Evolutionary conservation across 2,888 invertebrate species (phyloP), one percentile per base, ranked within the genome.

Genomic region (Drosophila gaucha): DNA sequence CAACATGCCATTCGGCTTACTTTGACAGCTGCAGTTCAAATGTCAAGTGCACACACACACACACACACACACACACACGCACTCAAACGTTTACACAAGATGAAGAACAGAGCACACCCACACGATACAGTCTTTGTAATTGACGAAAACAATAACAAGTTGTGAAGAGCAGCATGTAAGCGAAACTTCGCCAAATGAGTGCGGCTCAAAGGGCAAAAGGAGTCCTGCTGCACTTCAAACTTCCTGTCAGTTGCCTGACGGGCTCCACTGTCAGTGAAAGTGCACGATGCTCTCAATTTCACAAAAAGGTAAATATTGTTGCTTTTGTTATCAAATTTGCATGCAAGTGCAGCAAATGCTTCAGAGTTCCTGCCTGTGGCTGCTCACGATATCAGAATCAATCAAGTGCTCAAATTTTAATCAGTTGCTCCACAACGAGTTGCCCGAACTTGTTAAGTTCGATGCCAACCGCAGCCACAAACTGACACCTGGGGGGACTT

Each of bases 91-190:
- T 14, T 38, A 24, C 50, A n/a, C 38, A 30, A 24, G 44, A 20
- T 18, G 22, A 14, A 41, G 30, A 9, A 62, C 44, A 26, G 18
- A 26, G 38, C 44, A 36, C 46, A 28, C 41, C 35, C 55, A 54
- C 64, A 60, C 51, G 58, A 66, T 66, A 70, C 63, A 51, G 67
- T 38, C 75, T 64, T 74, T 80, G 80, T 73, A 86, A 80, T 78
- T 78, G 82, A 80, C 60, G 74, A 80, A 86, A 88, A 88, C 86
- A 88, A 86, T 80, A 88, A 83, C 82, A 83, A 76, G 65, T 78
- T 67, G 58, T 68, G 72, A 78, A 85, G 78, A 72, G 68, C 68
- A 78, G 77, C 68, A 67, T 75, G 74, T 80, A 78, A 78, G 60
- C 77, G 89, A 77, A 76, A 82, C 78, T 80, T 59, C 64, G 73